Evolutionary conservation across 2,113 vertebrate genomes (phyloP), one percentile per base, ranked within the genome.

Genomic region (Ondatra zibethicus): DNA sequence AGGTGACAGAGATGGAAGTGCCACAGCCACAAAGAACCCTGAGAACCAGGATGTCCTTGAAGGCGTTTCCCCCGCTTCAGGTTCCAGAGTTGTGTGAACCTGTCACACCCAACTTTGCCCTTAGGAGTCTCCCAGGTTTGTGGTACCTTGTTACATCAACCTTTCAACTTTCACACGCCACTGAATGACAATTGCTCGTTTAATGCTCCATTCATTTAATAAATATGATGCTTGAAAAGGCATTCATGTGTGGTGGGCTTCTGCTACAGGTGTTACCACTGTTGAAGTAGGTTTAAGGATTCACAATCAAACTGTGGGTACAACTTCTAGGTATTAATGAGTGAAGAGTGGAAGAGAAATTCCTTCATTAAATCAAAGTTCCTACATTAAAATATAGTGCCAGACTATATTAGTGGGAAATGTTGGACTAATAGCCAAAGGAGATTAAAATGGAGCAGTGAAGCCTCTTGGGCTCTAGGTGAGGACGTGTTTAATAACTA

Each of bases 181-280:
- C 42, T 50, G 91, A 92, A 92, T 94, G 77, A 55, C 4, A 91
- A 25, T 80, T 50, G 14, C 55, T 95, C 86, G 13, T 87, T 93
- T 97, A 87, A 63, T 87, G 77, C 2, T 4, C 50, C 3, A 77
- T 61, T 94, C 39, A 89, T 58, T 94, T 94, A 91, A 89, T 65
- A 80, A 84, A 52, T 58, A n/a, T 42, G 85, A 92, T 88, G 29
- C 9, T 13, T 91, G 17, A 21, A 72, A 91, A 81, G 23, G n/a
- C 70, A 3, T 72, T 87, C 45, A 36, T 84, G 14, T 39, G 36
- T 90, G 47, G 47, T 55, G 55, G 63, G n/a, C 72, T 4, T 75
- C n/a, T 78, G 23, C 50, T 89, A 33, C 3, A 68, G 68, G 27
- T 47, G 50, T 52, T 78, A 78, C 6, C 33, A 5, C 78, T 82